Base-by-base conservation (phyloP, 2,113 vertebrate species). In the Cyprinodon tularosa region DNA sequence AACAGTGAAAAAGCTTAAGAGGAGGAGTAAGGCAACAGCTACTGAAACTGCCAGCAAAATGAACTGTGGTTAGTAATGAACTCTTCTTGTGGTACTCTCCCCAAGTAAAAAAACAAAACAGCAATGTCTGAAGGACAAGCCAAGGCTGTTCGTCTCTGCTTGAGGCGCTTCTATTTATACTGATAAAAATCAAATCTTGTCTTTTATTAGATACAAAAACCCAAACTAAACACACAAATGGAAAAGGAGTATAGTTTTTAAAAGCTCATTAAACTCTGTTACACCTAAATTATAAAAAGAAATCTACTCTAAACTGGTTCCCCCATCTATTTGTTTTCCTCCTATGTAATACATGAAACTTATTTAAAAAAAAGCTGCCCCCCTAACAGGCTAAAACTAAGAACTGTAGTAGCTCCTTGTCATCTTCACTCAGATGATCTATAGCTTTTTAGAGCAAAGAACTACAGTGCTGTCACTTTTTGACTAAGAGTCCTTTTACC, bases 31-130 rank as follows among this genome's bases (percentile, higher is more conserved):
- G 76, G 77, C 61, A 84, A 93, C 82, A 93, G 93, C 93, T 94
- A 92, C 85, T 90, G 86, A 92, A 94, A 94, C 93, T 95, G 93
- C 93, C 93, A 93, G 91, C 88, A 85, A 80, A 85, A 86, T 84
- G 82, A 88, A 88, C 81, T 82, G 48, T 74, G 61, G 59, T 75
- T 63, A 68, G 64, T 71, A 71, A 86, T 47, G 62, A 82, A 82
- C 79, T 85, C 81, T 70, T 68, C 74, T 69, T 40, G 60, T 65
- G 77, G 66, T 62, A 2, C 71, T 61, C 76, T 68, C 42, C 83
- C 40, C 68, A 39, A 82, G 50, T 57, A 9, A 62, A 65, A 72
- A 74, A 20, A 72, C 68, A 71, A 84, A 66, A 44, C 72, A 80
- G 61, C 17, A 72, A 82, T 57, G 74, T 79, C 65, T 45, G 76